Conservation (phyloP, 2,888 invertebrate species). For the Drosophila merina region DNA sequence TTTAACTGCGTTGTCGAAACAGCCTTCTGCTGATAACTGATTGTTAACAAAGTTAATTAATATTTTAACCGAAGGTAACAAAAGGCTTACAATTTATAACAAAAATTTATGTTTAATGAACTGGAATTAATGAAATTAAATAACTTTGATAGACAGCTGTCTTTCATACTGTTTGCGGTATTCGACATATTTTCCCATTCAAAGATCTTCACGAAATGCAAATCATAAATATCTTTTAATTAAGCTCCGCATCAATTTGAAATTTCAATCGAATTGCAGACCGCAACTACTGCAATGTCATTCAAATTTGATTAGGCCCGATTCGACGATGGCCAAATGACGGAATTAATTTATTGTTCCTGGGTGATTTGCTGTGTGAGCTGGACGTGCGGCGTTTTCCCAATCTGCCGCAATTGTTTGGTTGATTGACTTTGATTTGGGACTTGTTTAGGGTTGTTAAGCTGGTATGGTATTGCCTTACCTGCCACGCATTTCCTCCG, state of each 20-base stretch:
- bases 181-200: not conserved
- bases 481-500: conserved; percentile 91
- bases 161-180: not conserved
- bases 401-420: conserved; percentile 50
- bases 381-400: conserved; percentile 43
- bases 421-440: conserved; percentile 54
- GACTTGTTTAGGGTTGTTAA: not conserved
- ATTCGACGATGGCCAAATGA: conserved; percentile 5
- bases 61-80: not conserved
- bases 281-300: conserved; percentile 14
- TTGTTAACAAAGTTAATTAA: not conserved
- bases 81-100: no score
- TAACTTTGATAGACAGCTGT: conserved; percentile 2
- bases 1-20: no score
- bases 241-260: conserved; percentile 19
- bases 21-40: not conserved
- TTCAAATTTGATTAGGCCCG: conserved; percentile 34
- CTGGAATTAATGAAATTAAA: not conserved
- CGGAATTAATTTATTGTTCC: conserved; percentile 36
- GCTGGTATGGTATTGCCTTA: conserved; percentile 79
- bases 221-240: conserved; percentile 32
- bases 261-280: not conserved
- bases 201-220: conserved; percentile 10
- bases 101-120: not conserved
- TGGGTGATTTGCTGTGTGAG: conserved; percentile 14